phyloP scores from a whole-genome alignment of 2,888 invertebrate species.

The Polietes domitor region DNA sequence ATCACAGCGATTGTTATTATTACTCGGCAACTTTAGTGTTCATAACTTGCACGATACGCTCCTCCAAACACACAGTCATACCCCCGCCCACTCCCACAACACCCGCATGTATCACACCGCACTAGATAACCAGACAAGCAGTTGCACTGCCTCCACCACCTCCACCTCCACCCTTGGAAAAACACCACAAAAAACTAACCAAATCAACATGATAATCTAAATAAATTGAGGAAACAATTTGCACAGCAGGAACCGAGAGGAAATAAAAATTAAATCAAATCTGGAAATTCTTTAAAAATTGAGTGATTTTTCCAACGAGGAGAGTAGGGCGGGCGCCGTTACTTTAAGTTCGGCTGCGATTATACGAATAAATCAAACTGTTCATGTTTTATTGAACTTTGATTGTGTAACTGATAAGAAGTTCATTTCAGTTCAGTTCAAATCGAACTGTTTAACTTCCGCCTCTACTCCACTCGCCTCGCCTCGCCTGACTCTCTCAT shows the following conservation, averaged over 20 bases:
- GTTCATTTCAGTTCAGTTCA: neutral
- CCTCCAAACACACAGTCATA: neutral
- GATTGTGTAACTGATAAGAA: constrained; percentile 15
- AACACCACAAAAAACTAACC: neutral
- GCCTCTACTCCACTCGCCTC: neutral
- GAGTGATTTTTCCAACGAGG: too few relatives aligned
- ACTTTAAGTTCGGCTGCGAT: neutral
- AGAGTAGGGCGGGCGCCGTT: too few relatives aligned
- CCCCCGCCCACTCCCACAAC: too few relatives aligned
- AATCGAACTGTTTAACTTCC: constrained; percentile 6
- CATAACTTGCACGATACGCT: neutral
- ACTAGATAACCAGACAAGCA: too few relatives aligned
- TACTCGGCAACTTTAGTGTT: constrained; percentile 43
- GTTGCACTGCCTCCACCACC: neutral
- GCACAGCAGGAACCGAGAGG: neutral
- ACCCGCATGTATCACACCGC: too few relatives aligned
- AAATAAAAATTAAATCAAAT: constrained; percentile 19
- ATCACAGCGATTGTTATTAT: constrained; percentile 39
- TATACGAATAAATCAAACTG: neutral
- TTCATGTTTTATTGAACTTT: constrained; percentile 19
- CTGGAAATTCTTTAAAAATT: neutral
- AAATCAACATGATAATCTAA: constrained; percentile 21
- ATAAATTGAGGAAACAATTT: constrained; percentile 31
- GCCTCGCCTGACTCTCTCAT: too few relatives aligned
- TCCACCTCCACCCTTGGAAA: neutral